Conservation (phyloP, 2,113 vertebrate species). For the Microcebus jonahi region DNA sequence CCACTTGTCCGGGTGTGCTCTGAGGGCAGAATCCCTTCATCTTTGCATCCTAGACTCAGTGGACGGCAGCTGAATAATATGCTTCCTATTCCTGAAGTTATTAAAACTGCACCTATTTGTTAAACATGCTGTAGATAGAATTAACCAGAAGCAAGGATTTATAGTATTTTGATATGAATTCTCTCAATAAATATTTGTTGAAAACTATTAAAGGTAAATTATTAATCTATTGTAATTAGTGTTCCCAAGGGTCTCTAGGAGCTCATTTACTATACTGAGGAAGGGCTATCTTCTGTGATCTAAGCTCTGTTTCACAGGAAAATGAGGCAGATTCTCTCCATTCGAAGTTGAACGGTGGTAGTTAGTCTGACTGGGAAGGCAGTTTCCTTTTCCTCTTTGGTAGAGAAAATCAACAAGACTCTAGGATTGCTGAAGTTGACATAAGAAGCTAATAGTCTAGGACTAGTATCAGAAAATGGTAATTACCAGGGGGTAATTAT, state of each 20-base stretch:
- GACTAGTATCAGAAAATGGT: neutral
- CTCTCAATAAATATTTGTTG: conserved; percentile 38
- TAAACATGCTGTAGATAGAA: neutral
- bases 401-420: conserved; percentile 6
- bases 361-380: neutral
- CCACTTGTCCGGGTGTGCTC: neutral
- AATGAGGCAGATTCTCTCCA: neutral
- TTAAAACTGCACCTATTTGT: neutral
- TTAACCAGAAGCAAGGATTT: neutral
- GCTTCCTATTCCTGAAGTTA: conserved; percentile 1
- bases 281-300: neutral
- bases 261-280: conserved; percentile 5
- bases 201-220: conserved; percentile 34
- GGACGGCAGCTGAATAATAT: neutral
- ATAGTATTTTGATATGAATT: conserved; percentile 35
- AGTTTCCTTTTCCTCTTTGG: neutral
- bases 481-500: neutral
- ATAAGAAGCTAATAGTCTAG: conserved; percentile 19
- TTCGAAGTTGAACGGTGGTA: neutral
- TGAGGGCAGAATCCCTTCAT: neutral
- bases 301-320: conserved; percentile 1
- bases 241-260: neutral
- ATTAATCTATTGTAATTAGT: conserved; percentile 24
- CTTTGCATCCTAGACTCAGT: neutral
- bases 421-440: neutral